phyloP scores from a whole-genome alignment of 2,113 vertebrate species.

The Butorides virescens region DNA sequence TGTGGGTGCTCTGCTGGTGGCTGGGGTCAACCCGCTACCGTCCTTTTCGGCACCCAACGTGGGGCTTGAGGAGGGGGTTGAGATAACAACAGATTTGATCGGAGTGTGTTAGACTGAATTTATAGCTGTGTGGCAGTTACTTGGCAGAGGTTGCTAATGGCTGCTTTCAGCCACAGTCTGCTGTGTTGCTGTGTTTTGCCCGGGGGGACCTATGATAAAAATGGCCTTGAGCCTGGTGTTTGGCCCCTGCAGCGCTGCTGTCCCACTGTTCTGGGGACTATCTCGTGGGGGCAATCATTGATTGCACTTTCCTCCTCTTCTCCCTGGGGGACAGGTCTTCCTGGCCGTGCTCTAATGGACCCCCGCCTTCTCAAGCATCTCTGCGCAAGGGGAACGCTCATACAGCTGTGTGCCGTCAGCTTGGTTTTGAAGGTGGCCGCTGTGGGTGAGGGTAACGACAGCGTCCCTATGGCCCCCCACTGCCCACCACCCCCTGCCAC shows the following conservation, averaged over 20 bases:
- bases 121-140: background rate
- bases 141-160: background rate
- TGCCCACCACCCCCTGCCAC: background rate
- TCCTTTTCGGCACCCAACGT: background rate
- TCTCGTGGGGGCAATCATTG: rapidly evolving
- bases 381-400: background rate
- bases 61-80: background rate
- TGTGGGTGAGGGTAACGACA: too few species aligned
- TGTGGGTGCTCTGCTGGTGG: background rate
- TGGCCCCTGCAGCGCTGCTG: background rate
- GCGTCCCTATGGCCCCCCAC: rapidly evolving
- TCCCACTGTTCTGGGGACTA: background rate
- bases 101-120: background rate
- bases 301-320: background rate
- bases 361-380: background rate
- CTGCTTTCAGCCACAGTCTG: background rate
- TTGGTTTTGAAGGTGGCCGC: background rate
- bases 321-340: background rate
- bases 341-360: rapidly evolving
- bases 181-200: background rate
- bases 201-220: background rate
- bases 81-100: background rate
- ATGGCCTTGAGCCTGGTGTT: background rate
- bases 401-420: background rate
- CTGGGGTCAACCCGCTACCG: background rate